A percentile compares a stretch with the other conserved stretches of the same genome.
Conservation (phyloP, 1,140 invertebrate species). For the Pseudobourletiella spinata region DNA sequence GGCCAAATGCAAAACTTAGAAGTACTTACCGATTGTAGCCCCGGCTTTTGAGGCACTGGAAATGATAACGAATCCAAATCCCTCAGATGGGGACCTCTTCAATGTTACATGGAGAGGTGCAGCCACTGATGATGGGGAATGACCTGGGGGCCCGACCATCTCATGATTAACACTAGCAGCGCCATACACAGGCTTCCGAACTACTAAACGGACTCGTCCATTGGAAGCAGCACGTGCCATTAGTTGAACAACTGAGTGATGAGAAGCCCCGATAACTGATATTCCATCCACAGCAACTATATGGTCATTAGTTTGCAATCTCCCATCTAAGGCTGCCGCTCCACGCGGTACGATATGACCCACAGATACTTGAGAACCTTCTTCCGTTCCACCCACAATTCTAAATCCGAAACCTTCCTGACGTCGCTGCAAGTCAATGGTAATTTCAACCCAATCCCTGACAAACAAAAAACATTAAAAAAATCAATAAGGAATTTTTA, state of each 20-base stretch:
- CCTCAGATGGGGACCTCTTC: conserved; percentile 82
- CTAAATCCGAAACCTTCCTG: conserved; percentile 92
- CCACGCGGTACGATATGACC: conserved; percentile 90
- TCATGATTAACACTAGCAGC: background rate
- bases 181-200: conserved; percentile 46
- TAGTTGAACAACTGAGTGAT: conserved; percentile 78
- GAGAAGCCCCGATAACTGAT: conserved; percentile 73
- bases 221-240: conserved; percentile 74
- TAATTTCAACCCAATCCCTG: conserved; percentile 59
- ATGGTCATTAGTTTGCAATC: conserved; percentile 77
- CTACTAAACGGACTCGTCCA: conserved; percentile 63
- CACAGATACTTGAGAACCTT: conserved; percentile 88
- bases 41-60: conserved; percentile 89
- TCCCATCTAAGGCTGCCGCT: conserved; percentile 77
- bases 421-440: conserved; percentile 67
- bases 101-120: conserved; percentile 76
- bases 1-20: no score
- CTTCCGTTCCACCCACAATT: conserved; percentile 97
- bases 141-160: background rate
- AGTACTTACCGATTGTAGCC: conserved; percentile 77
- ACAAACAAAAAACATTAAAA: conserved; percentile 6
- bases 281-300: conserved; percentile 78
- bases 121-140: conserved; percentile 17
- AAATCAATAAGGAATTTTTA: no score
- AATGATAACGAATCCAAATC: conserved; percentile 98